Evolutionary conservation across 2,888 invertebrate genomes (phyloP), one percentile per base, ranked within the genome.

Genomic region (Caradrina kadenii): DNA sequence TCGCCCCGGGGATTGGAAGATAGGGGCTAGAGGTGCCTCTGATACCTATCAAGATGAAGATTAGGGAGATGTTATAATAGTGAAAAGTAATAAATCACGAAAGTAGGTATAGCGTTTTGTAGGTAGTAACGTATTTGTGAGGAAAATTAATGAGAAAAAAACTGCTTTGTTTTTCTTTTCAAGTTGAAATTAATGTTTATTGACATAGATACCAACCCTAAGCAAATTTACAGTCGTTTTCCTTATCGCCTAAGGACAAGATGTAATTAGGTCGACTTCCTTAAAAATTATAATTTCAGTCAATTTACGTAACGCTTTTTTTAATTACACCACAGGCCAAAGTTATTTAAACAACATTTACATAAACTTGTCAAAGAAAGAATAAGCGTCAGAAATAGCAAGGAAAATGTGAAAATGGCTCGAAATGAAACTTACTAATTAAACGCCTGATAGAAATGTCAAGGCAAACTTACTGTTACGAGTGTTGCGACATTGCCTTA

Each of bases 361-460:
- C 35, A 55, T 50, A 59, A 72, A 62, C 3, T 78, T 64, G 35
- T 17, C 49, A 54, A 60, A 64, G 26, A 31, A 76, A 39, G 39
- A 39, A 39, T 39, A 39, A 73, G 65, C 21, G 42, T 55, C 54
- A 21, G 56, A 62, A 74, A 63, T 70, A 63, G 49, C 73, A 69
- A 67, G 58, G 55, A 76, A 76, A 79, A 74, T n/a, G n/a, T 0
- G 17, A 52, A 64, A 66, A 76, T 63, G 72, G 26, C 50, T 63
- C 64, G 45, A 64, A 66, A 76, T 63, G 72, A 22, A 55, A 67
- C 66, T 77, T 60, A 50, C 55, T 76, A 73, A 78, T 72, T 72
- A 65, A 78, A 72, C 79, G 86, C 87, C 87, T 88, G 81, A 76
- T 80, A 71, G 69, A 83, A 86, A 83, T 84, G 75, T 83, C 48